Evolutionary conservation across 2,113 vertebrate species (phyloP).

Genomic region (Bothrops jararaca): DNA sequence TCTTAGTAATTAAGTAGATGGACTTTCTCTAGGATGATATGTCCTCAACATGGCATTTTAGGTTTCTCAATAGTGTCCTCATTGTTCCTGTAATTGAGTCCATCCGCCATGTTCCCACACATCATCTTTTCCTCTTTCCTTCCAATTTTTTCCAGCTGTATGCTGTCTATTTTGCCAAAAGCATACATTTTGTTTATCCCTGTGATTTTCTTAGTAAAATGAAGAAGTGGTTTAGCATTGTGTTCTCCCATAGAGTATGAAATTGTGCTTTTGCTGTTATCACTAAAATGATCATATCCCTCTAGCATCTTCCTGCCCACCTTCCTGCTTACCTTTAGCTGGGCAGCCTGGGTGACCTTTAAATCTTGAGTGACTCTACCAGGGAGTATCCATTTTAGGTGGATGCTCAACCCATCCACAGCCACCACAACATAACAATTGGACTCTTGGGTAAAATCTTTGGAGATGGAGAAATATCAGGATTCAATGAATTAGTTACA

Average conservation of each 20-base stretch:
- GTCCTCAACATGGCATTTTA: not conserved
- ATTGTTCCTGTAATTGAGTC: not conserved
- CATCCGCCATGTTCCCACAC: not conserved
- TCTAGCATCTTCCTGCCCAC: not conserved
- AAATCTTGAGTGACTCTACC: not conserved
- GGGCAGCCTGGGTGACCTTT: not conserved
- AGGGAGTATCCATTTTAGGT: not conserved
- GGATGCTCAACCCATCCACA: not conserved
- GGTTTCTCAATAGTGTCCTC: not conserved
- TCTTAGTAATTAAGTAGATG: not conserved
- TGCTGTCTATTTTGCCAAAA: too few relatives aligned
- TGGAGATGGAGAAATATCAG: not conserved
- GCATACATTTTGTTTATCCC: not conserved
- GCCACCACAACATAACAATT: not conserved
- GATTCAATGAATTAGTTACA: not conserved
- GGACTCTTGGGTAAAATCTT: not conserved
- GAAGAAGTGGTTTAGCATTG: not conserved
- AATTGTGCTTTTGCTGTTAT: not conserved
- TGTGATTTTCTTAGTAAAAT: not conserved
- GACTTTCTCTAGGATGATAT: not conserved
- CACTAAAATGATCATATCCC: not conserved
- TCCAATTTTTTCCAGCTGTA: not conserved
- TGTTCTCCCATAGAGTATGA: not conserved
- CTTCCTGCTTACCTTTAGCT: not conserved
- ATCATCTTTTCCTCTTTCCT: not conserved